Conservation (phyloP, 2,888 invertebrate genomes). For the Theristus sp. region DNA sequence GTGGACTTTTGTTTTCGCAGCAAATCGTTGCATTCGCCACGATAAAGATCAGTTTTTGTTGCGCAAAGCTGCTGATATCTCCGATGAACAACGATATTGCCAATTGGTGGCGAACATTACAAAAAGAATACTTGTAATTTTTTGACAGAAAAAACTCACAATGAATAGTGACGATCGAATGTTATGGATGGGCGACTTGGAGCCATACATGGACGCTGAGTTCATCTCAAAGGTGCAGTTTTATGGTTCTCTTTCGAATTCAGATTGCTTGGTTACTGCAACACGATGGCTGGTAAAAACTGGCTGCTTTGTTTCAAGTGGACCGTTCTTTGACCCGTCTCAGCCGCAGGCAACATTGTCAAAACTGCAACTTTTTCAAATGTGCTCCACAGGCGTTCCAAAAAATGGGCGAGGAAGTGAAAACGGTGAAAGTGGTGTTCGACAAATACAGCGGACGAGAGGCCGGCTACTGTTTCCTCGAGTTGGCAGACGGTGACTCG, state of each 20-base stretch:
- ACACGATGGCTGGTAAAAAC: too few species aligned
- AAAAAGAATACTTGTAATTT: not conserved
- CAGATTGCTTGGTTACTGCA: not conserved
- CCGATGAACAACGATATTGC: not conserved
- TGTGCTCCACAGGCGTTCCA: constrained; percentile 23
- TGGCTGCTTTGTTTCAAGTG: too few species aligned
- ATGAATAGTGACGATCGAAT: constrained; percentile 3
- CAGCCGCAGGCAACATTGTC: too few species aligned
- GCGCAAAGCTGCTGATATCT: not conserved
- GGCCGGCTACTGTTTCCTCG: constrained; percentile 31
- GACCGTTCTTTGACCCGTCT: too few species aligned
- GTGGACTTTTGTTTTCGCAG: not conserved
- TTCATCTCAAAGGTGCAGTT: constrained; percentile 17
- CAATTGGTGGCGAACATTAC: not conserved
- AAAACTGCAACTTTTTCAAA: too few species aligned
- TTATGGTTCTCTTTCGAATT: not conserved
- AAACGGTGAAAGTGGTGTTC: constrained; percentile 20
- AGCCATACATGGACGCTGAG: constrained; percentile 27
- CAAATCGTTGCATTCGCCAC: not conserved
- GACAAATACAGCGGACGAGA: constrained; percentile 25
- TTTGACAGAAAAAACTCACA: not conserved
- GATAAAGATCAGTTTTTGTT: not conserved
- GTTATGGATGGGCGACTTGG: constrained; percentile 15
- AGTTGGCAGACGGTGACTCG: constrained; percentile 23
- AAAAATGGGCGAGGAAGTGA: constrained; percentile 22